phyloP scores from a whole-genome alignment of 2,888 invertebrate species.

The Antheraea assamensis region DNA sequence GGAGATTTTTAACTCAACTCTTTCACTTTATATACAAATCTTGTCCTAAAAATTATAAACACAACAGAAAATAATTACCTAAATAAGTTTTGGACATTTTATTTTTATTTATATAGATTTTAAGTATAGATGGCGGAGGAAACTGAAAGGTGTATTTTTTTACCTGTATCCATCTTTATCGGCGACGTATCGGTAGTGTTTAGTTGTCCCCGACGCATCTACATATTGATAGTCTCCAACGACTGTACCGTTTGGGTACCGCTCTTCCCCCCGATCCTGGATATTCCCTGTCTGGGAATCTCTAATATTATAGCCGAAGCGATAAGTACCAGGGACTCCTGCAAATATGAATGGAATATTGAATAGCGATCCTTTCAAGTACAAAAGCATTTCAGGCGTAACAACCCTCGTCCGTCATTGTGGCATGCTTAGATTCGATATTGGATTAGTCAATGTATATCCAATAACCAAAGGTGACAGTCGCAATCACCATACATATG shows the following conservation, averaged over 20 bases:
- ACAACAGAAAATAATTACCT: too few species aligned
- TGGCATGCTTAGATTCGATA: too few species aligned
- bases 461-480: too few species aligned
- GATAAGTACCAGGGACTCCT: constrained; percentile 84
- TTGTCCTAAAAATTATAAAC: too few species aligned
- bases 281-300: constrained; percentile 84
- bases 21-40: too few species aligned
- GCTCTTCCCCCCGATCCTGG: constrained; percentile 87
- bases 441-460: too few species aligned
- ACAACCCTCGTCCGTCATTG: too few species aligned
- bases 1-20: too few species aligned
- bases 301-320: constrained; percentile 87
- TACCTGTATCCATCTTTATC: constrained; percentile 86
- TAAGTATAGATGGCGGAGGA: too few species aligned
- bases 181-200: constrained; percentile 84
- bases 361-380: not conserved
- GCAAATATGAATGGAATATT: constrained; percentile 24
- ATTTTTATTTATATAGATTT: too few species aligned
- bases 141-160: not conserved
- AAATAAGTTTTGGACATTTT: too few species aligned
- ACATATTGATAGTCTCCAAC: constrained; percentile 88
- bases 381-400: not conserved
- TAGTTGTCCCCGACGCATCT: constrained; percentile 83
- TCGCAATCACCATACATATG: too few species aligned
- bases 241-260: constrained; percentile 87